Evolutionary conservation across 1,140 invertebrate genomes (phyloP).

Genomic region (Temnothorax longispinosus): DNA sequence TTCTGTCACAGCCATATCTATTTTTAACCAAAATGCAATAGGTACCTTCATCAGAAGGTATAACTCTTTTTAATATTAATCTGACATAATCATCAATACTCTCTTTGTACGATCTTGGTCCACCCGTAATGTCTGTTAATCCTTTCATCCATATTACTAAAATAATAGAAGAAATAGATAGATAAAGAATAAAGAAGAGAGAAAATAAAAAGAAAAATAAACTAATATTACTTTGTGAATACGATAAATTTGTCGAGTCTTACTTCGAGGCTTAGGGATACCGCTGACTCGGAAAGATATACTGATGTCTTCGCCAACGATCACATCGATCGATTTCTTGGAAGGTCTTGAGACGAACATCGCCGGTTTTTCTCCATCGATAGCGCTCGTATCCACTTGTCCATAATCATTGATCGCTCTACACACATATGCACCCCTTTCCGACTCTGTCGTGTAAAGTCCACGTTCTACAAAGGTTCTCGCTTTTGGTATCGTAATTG

Average conservation of each 20-base stretch:
- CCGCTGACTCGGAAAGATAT: slow-evolving; percentile 92
- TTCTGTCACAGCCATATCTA: slow-evolving; percentile 93
- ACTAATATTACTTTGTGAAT: background rate
- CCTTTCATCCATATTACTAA: slow-evolving; percentile 95
- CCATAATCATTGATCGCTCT: slow-evolving; percentile 92
- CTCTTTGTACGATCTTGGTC: slow-evolving; percentile 92
- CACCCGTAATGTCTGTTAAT: slow-evolving; percentile 92
- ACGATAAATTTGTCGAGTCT: slow-evolving; percentile 52
- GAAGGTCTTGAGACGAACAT: slow-evolving; percentile 91
- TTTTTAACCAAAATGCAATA: slow-evolving; percentile 98
- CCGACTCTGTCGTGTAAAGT: slow-evolving; percentile 94
- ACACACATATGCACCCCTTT: slow-evolving; percentile 95
- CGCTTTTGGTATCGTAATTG: slow-evolving; percentile 87
- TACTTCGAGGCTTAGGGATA: slow-evolving; percentile 94
- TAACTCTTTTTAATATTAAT: slow-evolving; percentile 94
- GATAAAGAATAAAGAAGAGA: slow-evolving; percentile 53
- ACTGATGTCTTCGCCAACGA: slow-evolving; percentile 91
- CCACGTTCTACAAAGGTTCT: slow-evolving; percentile 91
- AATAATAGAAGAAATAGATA: slow-evolving; percentile 41
- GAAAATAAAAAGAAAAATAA: background rate
- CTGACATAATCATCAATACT: slow-evolving; percentile 93
- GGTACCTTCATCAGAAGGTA: slow-evolving; percentile 95
- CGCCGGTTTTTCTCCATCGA: slow-evolving; percentile 90
- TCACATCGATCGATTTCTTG: slow-evolving; percentile 90
- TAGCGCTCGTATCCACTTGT: slow-evolving; percentile 89